phyloP scores from a whole-genome alignment of 2,113 vertebrate genomes.

The Cryptomyrus ogoouensis region DNA sequence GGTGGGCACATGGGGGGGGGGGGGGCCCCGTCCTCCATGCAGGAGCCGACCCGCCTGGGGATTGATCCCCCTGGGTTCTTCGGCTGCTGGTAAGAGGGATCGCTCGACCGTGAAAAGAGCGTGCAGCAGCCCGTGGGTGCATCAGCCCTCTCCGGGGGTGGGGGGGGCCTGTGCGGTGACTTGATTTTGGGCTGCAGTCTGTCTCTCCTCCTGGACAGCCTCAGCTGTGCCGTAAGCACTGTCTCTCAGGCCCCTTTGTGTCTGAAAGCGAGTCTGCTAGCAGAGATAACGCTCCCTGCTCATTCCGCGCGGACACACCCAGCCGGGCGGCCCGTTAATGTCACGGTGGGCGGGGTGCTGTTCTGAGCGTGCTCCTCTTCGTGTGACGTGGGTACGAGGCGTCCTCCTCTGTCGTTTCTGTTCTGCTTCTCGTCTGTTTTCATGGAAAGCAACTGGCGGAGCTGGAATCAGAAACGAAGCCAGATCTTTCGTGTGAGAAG shows the following conservation, averaged over 20 bases:
- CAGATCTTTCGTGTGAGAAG: background rate
- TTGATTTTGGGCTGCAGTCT: background rate
- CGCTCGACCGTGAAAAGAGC: background rate
- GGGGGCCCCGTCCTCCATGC: background rate
- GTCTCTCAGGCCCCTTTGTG: background rate
- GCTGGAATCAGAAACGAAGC: background rate
- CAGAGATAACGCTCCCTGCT: background rate
- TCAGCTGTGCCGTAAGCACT: background rate
- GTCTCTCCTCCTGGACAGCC: slow-evolving; percentile 2
- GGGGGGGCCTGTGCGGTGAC: background rate
- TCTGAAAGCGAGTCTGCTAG: slow-evolving; percentile 3
- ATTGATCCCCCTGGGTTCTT: background rate
- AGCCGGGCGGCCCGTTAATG: background rate
- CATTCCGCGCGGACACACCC: background rate
- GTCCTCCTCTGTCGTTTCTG: background rate
- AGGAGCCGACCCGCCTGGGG: background rate
- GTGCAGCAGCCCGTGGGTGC: background rate
- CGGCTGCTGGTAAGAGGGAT: background rate
- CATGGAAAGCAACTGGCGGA: background rate
- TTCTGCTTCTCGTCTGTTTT: background rate
- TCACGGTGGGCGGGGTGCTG: background rate
- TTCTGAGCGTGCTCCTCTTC: background rate
- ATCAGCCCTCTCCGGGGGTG: background rate
- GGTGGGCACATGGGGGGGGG: background rate
- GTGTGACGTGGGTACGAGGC: background rate